Evolutionary conservation across 1,140 invertebrate species (phyloP), one percentile per base, ranked within the genome.

Genomic region (Laupala kohalensis): DNA sequence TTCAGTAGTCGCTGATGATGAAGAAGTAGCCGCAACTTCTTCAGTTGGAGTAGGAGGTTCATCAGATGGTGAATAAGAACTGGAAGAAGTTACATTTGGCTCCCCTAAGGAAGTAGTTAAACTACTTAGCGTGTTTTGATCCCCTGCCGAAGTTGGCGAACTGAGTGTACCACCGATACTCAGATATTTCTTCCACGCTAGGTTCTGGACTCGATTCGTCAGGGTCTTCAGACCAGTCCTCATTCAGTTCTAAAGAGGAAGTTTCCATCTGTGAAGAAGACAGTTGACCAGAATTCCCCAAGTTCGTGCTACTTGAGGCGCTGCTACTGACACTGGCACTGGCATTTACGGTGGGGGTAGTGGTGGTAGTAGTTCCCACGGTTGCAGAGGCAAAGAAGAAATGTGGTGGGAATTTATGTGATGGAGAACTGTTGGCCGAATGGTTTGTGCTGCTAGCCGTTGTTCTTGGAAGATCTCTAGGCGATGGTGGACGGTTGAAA

Each of bases 241-340:
- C 53, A 28, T 62, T 64, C 27, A 71, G 6, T 27, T 71, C 69
- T 13, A n/a, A n/a, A n/a, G n/a, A n/a, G n/a, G n/a, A n/a, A n/a
- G n/a, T n/a, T 26, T 71, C 64, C 23, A 6, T 26, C 4, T 68
- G 26, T 68, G 67, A 30, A 12, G 25, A 29, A 37, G 67, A n/a
- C 29, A n/a, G 67, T 29, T 0, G 12, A 68, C 25, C 24, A 15
- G 27, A 13, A 27, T 25, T 3, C 23, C 26, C 5, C 24, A 24
- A 13, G 66, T 15, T 15, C 27, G 66, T 12, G 9, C 13, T 25
- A 12, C 25, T 67, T 5, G 25, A 24, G 27, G 6, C n/a, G 5
- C 24, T 13, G 19, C 37, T 53, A 19, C 30, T 37, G 30, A 9
- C 19, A 53, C 37, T 53, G 19, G 9, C 19, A 53, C 37, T 53